Evolutionary conservation across 2,113 vertebrate genomes (phyloP), one percentile per base, ranked within the genome.

Genomic region (Calidris pygmaea): DNA sequence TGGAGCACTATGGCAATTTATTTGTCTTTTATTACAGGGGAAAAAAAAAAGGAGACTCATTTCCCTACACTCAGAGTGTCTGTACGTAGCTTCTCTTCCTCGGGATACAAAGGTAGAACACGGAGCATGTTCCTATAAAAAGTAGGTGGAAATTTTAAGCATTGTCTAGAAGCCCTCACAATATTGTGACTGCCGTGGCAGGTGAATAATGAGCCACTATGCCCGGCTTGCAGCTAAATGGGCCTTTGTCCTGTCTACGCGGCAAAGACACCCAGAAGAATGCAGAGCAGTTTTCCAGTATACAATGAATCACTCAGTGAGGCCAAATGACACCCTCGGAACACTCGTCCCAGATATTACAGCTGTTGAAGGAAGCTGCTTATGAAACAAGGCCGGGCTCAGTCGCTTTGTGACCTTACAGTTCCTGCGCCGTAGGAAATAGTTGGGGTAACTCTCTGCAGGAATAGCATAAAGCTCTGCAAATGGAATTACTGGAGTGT

Each of bases 301-400:
- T 71, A 93, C 82, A 97, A 80, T 97, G 95, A 98, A 93, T 97
- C 97, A 96, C 96, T 97, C 96, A 96, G 90, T 97, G 97, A 97
- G 95, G 92, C 93, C 96, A 94, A 87, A 52, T 85, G 93, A 96
- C 83, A 92, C 94, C 91, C 80, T 53, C 82, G 18, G 21, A 95
- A 58, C 74, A 41, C 85, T 97, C 55, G 85, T 96, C 96, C 95
- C 89, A 97, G 94, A 94, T 97, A 97, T 94, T 96, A 96, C 50
- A 94, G 90, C 88, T 96, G 80, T 89, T 96, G 93, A 96, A 72
- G 82, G 89, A 95, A 96, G 66, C 93, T 92, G 81, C 81, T 97
- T 96, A 95, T 93, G 94, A 96, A 96, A 98, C 92, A 96, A 96
- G 95, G 89, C n/a, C 93, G 71, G 47, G 81, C 94, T 96, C 87